Conservation (phyloP, 2,113 vertebrate genomes). For the Lota lota region DNA sequence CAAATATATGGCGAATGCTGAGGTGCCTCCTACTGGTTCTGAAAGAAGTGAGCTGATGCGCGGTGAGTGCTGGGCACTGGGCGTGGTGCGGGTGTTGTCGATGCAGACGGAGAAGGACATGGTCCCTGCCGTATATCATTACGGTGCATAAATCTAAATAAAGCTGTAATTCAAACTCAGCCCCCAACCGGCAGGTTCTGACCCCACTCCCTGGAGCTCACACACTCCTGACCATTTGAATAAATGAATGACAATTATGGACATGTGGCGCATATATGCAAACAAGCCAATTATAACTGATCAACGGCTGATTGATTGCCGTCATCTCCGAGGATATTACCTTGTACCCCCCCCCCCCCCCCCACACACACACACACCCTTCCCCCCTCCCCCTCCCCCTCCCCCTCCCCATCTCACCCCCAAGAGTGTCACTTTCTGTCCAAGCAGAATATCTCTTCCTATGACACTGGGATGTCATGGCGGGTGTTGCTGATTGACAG, state of each 20-base stretch:
- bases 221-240: slow-evolving; percentile 42
- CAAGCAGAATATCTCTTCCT: slow-evolving; percentile 17
- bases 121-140: slow-evolving; percentile 56
- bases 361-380: neutral
- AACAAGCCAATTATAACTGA: slow-evolving; percentile 62
- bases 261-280: slow-evolving; percentile 48
- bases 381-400: neutral
- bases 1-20: neutral
- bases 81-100: slow-evolving; percentile 27
- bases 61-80: neutral
- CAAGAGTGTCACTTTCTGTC: slow-evolving; percentile 7
- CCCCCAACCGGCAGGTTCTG: slow-evolving; percentile 47
- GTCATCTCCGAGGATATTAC: slow-evolving; percentile 24
- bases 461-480: slow-evolving; percentile 26
- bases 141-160: slow-evolving; percentile 72
- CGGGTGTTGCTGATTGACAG: slow-evolving; percentile 53
- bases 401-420: neutral
- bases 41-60: too few relatives aligned
- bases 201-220: slow-evolving; percentile 46
- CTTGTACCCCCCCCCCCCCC: neutral
- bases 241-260: slow-evolving; percentile 56
- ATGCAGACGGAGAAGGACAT: slow-evolving; percentile 33
- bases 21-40: neutral
- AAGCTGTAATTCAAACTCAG: slow-evolving; percentile 56
- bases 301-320: slow-evolving; percentile 62